Evolutionary conservation across 1,140 invertebrate species (phyloP), one percentile per base, ranked within the genome.

Genomic region (Steinernema feltiae): DNA sequence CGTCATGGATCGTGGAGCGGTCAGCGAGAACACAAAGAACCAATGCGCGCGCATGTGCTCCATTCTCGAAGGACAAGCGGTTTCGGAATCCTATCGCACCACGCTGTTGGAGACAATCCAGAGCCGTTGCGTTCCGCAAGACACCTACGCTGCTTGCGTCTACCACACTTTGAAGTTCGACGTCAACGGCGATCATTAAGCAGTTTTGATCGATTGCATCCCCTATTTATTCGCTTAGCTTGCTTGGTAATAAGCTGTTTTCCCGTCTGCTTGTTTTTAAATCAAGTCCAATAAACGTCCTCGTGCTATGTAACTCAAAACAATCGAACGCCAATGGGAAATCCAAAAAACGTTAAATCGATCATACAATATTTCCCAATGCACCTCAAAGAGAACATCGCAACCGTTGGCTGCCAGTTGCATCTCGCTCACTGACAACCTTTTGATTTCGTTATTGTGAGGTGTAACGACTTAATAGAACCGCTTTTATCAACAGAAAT

Each of bases 131-230:
- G 53, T 77, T 0, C 79, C 79, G 7, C 53, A 72, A 1, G 79
- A 80, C 71, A 73, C 69, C 48, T 79, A 80, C 69, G 79, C 77
- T 21, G 79, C 79, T 17, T 80, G 79, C 46, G 73, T 79, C n/a
- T 80, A 80, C 74, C 79, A 80, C 53, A 80, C 79, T 30, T 71
- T 80, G 27, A 80, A 80, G 31, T 80, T 80, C 48, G 79, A 80
- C 72, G 74, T 80, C 27, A 78, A 79, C 46, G 75, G 76, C 32
- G 76, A 77, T 1, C 30, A 70, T n/a, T 73, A 70, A 69, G 1
- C 15, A 63, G 15, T 3, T 63, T 15, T 27, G 24, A n/a, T 63
- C 53, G 53, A n/a, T 46, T 46, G 53, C 15, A 27, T 63, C 35
- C 35, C 7, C 35, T 41, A 15, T 63, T 63, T 27, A 63, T 27